Base-by-base conservation (phyloP, 64 coral and sea anemone genomes). In the Montipora cactus region DNA sequence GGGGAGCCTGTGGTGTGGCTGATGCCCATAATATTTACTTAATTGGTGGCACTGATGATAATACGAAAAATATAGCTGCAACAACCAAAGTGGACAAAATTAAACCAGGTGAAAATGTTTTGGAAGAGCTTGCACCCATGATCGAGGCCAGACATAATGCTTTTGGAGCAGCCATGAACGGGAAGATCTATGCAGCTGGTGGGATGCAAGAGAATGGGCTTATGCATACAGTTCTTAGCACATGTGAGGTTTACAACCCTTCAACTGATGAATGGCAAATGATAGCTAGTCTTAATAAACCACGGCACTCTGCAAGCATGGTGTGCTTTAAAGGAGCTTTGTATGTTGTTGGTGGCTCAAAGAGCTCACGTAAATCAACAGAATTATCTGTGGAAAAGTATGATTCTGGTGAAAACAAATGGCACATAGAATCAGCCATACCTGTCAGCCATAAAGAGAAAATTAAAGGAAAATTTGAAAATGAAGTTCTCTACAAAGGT, bases 81-180 rank as follows among this genome's bases (percentile, higher is more conserved):
- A 69, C 62, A 69, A 84, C 61, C 49, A 46, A 45, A 46, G 73
- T 76, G 13, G 57, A 83, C 5, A 85, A 61, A 19, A 5, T 12
- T 70, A 6, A 20, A 0, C 64, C 64, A 10, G 8, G 3, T 48
- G 16, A 13, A 5, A 8, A 49, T 13, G 44, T 5, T 1, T 69
- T 46, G 44, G 44, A 85, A 22, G 44, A 69, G 46, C 2, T 85
- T 70, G 64, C 61, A 69, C 12, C 81, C 10, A 12, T 85, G 18
- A 85, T 49, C 22, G 8, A 85, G 1, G 37, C 59, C 19, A 85
- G 81, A 22, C 3, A 49, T 49, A 3, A 19, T 18, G 59, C 61
- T 21, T 70, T 48, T 85, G 81, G 81, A 16, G 64, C 59, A 20
- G 81, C 62, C 46, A 69, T 85, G 81, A 85, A 85, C 71, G 81